Evolutionary conservation across 53 echinoderm and acorn worm genomes (phyloP).

Genomic region (Actinopyga echinites): DNA sequence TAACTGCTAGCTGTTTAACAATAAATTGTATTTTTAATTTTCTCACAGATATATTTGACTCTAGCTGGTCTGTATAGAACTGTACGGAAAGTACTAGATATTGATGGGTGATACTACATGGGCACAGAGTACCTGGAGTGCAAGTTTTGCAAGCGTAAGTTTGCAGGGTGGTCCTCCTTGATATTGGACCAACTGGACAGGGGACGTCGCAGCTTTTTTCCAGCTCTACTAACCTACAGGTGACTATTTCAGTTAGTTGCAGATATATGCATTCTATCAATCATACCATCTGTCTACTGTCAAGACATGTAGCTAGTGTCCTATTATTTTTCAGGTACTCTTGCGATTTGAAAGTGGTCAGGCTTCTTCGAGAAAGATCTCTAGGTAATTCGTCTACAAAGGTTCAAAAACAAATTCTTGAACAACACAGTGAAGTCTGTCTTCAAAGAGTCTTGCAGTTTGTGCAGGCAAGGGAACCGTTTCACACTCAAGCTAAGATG

Average conservation of each 20-base stretch:
- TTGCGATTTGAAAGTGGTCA: slow-evolving; percentile 52
- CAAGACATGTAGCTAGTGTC: neutral
- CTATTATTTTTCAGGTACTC: slow-evolving; percentile 14
- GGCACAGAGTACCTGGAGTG: slow-evolving; percentile 75
- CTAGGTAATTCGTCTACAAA: slow-evolving; percentile 56
- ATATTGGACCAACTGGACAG: slow-evolving; percentile 68
- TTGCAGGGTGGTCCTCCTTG: slow-evolving; percentile 66
- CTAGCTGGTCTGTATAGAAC: slow-evolving; percentile 60
- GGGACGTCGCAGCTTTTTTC: slow-evolving; percentile 55
- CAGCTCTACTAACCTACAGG: slow-evolving; percentile 64
- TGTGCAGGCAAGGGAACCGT: slow-evolving; percentile 35
- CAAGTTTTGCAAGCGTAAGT: slow-evolving; percentile 51
- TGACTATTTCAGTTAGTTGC: neutral
- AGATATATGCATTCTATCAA: neutral
- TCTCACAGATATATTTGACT: slow-evolving; percentile 19
- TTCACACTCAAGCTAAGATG: slow-evolving; percentile 22
- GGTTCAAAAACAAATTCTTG: slow-evolving; percentile 42
- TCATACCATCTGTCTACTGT: neutral
- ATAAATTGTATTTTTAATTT: neutral
- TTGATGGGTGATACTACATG: slow-evolving; percentile 64
- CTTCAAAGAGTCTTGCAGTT: slow-evolving; percentile 47
- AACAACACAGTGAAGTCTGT: slow-evolving; percentile 62
- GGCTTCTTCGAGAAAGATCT: slow-evolving; percentile 40
- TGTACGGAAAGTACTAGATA: slow-evolving; percentile 68
- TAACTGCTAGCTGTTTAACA: too few relatives aligned